phyloP scores from a whole-genome alignment of 2,888 invertebrate species.

The Resseliella maxima region DNA sequence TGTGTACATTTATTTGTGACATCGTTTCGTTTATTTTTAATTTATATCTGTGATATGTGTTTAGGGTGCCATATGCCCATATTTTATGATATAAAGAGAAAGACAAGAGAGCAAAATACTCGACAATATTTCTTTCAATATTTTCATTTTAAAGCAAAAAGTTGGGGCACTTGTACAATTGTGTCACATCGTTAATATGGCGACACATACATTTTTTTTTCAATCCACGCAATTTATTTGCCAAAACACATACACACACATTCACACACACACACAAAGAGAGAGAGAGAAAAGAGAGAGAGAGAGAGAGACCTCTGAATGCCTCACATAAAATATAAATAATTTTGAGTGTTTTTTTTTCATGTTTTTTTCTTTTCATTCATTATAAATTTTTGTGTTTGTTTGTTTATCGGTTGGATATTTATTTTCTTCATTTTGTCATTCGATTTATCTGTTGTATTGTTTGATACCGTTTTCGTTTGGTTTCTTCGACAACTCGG shows the following conservation, averaged over 20 bases:
- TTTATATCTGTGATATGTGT: not conserved
- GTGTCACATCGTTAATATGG: constrained; percentile 3
- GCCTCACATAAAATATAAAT: not conserved
- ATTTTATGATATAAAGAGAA: not conserved
- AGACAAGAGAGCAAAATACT: not conserved
- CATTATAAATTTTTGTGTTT: constrained; percentile 39
- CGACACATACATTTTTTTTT: constrained; percentile 6
- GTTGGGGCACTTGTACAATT: not conserved
- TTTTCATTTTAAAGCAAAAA: not conserved
- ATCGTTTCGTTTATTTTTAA: constrained; percentile 3
- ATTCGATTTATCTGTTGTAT: not conserved
- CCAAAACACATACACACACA: no score
- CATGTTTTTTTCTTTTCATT: not conserved
- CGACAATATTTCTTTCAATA: not conserved
- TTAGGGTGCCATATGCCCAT: constrained; percentile 27
- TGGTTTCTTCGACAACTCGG: not conserved
- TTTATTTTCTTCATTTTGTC: constrained; percentile 3
- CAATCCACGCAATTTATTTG: constrained; percentile 30
- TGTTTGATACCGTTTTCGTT: not conserved
- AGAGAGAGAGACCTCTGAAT: not conserved
- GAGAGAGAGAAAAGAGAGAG: not conserved
- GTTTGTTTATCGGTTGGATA: constrained; percentile 14
- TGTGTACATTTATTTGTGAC: not conserved
- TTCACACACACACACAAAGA: no score
- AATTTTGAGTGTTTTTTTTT: not conserved